Conservation (phyloP, 2,113 vertebrate species). For the Asarcornis scutulata region DNA sequence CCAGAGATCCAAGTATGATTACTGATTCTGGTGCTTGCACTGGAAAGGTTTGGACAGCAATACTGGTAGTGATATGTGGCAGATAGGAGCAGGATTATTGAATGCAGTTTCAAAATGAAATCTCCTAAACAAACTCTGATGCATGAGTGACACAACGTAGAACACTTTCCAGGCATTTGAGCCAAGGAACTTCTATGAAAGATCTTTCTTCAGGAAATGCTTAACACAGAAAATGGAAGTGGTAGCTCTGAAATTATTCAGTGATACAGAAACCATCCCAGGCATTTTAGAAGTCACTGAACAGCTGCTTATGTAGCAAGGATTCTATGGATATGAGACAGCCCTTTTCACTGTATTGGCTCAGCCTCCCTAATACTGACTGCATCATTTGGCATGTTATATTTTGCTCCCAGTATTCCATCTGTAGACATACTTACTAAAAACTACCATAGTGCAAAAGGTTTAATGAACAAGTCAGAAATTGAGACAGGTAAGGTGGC, state of each 20-base stretch:
- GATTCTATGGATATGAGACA: background rate
- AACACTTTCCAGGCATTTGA: background rate
- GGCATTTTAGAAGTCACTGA: background rate
- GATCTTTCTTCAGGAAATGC: background rate
- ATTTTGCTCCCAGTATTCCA: background rate
- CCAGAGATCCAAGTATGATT: slow-evolving; percentile 17
- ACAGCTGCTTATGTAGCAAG: background rate
- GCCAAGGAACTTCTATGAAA: background rate
- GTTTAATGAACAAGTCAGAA: background rate
- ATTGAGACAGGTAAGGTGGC: background rate
- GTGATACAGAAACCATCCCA: background rate
- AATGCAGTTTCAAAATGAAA: background rate
- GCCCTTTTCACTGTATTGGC: accelerated
- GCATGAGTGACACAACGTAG: background rate
- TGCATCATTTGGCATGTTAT: background rate
- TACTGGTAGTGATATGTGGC: background rate
- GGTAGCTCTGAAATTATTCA: background rate
- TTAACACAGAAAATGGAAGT: background rate
- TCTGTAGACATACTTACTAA: background rate
- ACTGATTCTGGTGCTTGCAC: background rate
- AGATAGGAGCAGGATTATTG: background rate
- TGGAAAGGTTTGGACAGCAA: background rate
- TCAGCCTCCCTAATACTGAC: background rate
- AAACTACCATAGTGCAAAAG: background rate
- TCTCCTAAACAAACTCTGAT: background rate